These are phyloP conservation scores for Drosophila borborema DNA, from an alignment of 2,888 invertebrate genomes.

Conservation along the genomic window DNA sequence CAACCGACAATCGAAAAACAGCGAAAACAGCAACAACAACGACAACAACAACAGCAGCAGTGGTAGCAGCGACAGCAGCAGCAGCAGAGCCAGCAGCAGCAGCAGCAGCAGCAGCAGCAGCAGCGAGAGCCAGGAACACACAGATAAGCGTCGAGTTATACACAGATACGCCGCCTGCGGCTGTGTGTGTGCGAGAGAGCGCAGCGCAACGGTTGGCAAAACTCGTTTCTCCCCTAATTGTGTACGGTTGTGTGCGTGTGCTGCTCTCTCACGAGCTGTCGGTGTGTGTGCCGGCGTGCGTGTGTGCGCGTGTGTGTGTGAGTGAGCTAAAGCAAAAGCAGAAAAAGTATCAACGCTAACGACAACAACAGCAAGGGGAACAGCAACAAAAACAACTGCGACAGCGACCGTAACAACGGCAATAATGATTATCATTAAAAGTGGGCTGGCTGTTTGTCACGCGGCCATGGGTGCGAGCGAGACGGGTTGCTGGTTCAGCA, in stretches of 20 bases:
- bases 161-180: conserved; percentile 33
- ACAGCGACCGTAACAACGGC: conserved; percentile 78
- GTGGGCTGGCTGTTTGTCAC: conserved; percentile 80
- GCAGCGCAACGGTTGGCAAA: conserved; percentile 46
- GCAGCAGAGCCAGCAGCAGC: conserved; percentile 20
- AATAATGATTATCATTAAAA: conserved; percentile 83
- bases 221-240: conserved; percentile 69
- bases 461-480: conserved; percentile 46
- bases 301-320: conserved; percentile 27
- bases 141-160: conserved; percentile 22
- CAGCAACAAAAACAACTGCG: conserved; percentile 44
- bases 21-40: conserved; percentile 70
- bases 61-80: conserved; percentile 32
- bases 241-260: conserved; percentile 22
- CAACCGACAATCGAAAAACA: conserved; percentile 83
- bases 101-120: conserved; percentile 30
- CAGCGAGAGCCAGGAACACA: conserved; percentile 19
- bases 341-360: conserved; percentile 56
- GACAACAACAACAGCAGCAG: conserved; percentile 42
- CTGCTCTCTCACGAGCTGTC: conserved; percentile 13
- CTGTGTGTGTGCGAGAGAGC: conserved; percentile 44
- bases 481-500: conserved; percentile 33
- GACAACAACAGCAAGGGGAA: conserved; percentile 34
- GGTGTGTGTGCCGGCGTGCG: conserved; percentile 15
- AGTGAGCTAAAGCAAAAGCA: conserved; percentile 42